Percentiles rank a stretch among this genome's conserved stretches.
These are phyloP conservation scores for Popillia japonica DNA, from an alignment of 1,140 invertebrate genomes.

Conservation along the genomic window DNA sequence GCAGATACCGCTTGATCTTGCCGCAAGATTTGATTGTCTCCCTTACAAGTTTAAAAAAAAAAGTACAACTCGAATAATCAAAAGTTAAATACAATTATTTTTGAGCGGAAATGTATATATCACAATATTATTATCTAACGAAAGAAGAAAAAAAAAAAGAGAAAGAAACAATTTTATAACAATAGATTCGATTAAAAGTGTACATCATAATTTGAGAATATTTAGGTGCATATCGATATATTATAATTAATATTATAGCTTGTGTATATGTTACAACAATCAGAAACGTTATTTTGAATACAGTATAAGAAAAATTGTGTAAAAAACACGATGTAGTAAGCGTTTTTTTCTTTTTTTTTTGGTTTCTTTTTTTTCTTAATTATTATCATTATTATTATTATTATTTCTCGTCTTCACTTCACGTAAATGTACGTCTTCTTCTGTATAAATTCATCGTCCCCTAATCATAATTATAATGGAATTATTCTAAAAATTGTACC, in stretches of 20 bases:
- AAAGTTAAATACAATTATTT: neutral
- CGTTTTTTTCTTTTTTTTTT: neutral
- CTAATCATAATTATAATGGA: neutral
- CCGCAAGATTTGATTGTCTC: neutral
- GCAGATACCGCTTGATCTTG: neutral
- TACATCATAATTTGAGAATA: constrained; percentile 20
- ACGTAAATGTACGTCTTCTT: neutral
- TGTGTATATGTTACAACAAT: neutral
- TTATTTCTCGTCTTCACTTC: too few species aligned
- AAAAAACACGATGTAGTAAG: neutral
- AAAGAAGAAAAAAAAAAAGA: too few species aligned
- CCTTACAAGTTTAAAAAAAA: too few species aligned
- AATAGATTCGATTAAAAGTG: neutral
- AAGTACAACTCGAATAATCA: too few species aligned
- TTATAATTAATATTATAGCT: too few species aligned
- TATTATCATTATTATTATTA: neutral
- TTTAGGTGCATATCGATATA: neutral
- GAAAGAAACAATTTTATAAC: too few species aligned
- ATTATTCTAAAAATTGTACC: constrained; percentile 2
- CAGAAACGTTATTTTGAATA: too few species aligned
- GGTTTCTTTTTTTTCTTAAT: too few species aligned
- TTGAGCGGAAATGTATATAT: constrained; percentile 10
- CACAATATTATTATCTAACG: constrained; percentile 21
- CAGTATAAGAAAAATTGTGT: too few species aligned
- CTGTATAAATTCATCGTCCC: neutral